Conservation (phyloP, 2,113 vertebrate species). For the Ovibos moschatus region DNA sequence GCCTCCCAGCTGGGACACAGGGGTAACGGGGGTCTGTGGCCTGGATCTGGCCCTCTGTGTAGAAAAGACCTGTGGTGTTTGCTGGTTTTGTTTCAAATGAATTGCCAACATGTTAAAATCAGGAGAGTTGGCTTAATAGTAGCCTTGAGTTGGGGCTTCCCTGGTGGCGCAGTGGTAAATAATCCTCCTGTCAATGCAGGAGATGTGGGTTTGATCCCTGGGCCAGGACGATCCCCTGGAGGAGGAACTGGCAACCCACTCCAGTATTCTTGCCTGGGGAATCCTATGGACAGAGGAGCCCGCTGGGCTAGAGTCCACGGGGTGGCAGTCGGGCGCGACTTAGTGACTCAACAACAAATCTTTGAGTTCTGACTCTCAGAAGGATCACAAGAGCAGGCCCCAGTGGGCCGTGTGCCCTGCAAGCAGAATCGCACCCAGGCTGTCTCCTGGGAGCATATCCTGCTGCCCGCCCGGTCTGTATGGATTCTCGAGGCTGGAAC, state of each 20-base stretch:
- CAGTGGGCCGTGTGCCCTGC: rapidly evolving
- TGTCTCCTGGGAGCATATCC: rapidly evolving
- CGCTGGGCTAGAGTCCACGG: background rate
- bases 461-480: background rate
- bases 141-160: background rate
- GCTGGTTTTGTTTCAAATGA: background rate
- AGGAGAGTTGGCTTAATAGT: background rate
- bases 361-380: background rate
- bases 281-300: background rate
- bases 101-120: background rate
- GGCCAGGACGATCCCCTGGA: background rate
- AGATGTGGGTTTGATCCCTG: background rate
- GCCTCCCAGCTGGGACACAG: background rate
- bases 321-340: rapidly evolving
- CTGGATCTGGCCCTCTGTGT: background rate
- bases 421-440: no score
- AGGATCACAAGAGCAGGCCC: background rate
- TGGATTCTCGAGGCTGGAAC: background rate
- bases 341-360: background rate
- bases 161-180: background rate
- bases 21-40: background rate
- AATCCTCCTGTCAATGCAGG: background rate
- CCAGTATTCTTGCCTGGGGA: background rate
- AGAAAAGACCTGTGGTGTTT: background rate
- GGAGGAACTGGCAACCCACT: background rate